These are phyloP conservation scores for Gobionotothen gibberifrons DNA, from an alignment of 2,797 vertebrate species.

Conservation along the genomic window DNA sequence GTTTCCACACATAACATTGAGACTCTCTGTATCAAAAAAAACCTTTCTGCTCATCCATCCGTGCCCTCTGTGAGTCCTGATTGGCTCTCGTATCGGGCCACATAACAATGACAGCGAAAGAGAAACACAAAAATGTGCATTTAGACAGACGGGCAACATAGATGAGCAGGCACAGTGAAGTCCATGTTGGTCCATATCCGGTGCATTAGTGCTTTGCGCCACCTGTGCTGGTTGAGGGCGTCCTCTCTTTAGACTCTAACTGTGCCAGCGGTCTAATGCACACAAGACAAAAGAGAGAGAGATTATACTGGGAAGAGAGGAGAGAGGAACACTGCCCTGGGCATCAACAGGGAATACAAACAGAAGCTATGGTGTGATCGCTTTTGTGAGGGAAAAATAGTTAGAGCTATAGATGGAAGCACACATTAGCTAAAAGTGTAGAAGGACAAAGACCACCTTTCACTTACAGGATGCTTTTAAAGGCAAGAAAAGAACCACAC, in stretches of 20 bases:
- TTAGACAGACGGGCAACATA: slow-evolving; percentile 30
- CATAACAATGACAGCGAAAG: slow-evolving; percentile 14
- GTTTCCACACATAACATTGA: slow-evolving; percentile 26
- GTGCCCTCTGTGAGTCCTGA: slow-evolving; percentile 20
- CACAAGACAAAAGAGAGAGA: slow-evolving; percentile 63
- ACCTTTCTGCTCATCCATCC: slow-evolving; percentile 24
- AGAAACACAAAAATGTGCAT: slow-evolving; percentile 14
- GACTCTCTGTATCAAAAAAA: slow-evolving; percentile 38
- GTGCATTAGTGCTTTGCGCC: slow-evolving; percentile 55
- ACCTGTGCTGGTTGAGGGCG: slow-evolving; percentile 37
- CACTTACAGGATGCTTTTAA: slow-evolving; percentile 64
- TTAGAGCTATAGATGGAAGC: slow-evolving; percentile 40
- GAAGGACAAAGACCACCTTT: slow-evolving; percentile 64
- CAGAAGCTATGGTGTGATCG: slow-evolving; percentile 35
- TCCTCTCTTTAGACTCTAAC: slow-evolving; percentile 34
- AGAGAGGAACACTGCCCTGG: slow-evolving; percentile 28
- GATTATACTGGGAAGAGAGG: slow-evolving; percentile 40
- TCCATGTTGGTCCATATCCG: slow-evolving; percentile 22
- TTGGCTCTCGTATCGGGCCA: slow-evolving; percentile 4
- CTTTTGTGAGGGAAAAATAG: slow-evolving; percentile 45
- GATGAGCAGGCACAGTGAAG: slow-evolving; percentile 31
- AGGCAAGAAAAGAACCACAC: slow-evolving; percentile 43
- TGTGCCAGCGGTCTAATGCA: slow-evolving; percentile 51
- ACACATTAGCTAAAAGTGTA: slow-evolving; percentile 45
- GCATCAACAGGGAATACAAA: slow-evolving; percentile 44